Evolutionary conservation across 92 coral and sea anemone genomes (phyloP), one percentile per base, ranked within the genome.

Genomic region (Epizoanthus ramosus): DNA sequence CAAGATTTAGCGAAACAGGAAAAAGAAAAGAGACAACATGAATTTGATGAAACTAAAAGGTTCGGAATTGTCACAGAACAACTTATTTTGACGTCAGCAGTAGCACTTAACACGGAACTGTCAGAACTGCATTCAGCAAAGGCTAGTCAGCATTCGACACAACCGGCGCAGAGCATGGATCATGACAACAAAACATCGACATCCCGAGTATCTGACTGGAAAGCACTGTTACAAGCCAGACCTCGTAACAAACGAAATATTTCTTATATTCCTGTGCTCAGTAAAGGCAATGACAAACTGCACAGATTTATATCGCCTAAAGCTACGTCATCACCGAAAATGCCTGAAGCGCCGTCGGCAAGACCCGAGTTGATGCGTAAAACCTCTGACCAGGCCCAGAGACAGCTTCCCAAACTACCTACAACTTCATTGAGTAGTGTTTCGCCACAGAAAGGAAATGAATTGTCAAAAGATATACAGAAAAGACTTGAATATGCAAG

Each of bases 401-500:
- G 69, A 37, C 66, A 77, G 64, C 59, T 77, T 0, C 82, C 71
- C 3, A 77, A 63, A 41, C 37, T 33, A 13, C 82, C 82, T 23
- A 16, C 82, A n/a, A 77, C 82, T 60, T 77, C 82, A 5, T 57
- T 77, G 21, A 43, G 82, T 63, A 47, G 71, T 16, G 41, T 41
- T 61, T 61, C 70, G 14, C 82, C 82, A 5, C 21, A 43, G 17
- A 41, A 63, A 77, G 82, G 82, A 77, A 77, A 59, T 15, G 82
- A 77, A 15, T 60, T 77, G 43, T 77, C 82, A 16, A 57, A 63
- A 22, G 82, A 77, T n/a, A 70, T 77, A 3, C 71, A 63, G 56
- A 77, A 77, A 63, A 77, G 69, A 43, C 70, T 77, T 41, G 71
- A 77, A 21, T 47, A 60, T 23, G 82, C 71, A 3, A 61, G 82